Evolutionary conservation across 2,888 invertebrate species (phyloP), one percentile per base, ranked within the genome.

Genomic region (Dermolepida albohirtum): DNA sequence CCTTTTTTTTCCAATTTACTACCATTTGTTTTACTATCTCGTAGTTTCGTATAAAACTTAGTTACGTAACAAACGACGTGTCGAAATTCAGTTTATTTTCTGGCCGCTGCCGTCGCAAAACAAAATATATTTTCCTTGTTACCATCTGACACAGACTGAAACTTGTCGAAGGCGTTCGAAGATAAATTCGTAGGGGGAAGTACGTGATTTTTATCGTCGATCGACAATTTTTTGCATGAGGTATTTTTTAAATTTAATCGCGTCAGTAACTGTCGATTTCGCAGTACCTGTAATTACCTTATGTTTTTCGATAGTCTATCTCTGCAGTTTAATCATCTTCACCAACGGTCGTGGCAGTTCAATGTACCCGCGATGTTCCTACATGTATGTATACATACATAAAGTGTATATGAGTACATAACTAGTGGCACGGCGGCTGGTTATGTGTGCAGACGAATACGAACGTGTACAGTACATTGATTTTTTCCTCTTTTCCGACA

Each of bases 231-330:
- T 27, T 57, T 27, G 59, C 59, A 27, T 59, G 29, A 27, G 29
- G 44, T 29, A 8, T 22, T 12, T 59, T 59, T 59, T 44, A 47
- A 44, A 44, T 59, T 47, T 44, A 29, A 44, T 44, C 27, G 44
- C 59, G 59, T 44, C 44, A 16, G 44, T 59, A 59, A 59, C 59
- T 14, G 47, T 44, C 22, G 44, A 59, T 34, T 34, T 43, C 59
- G 27, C 43, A 12, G 44, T 14, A 59, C 59, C 59, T 47, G 59
- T 59, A 59, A 59, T 59, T 59, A 59, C 59, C 44, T 59, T 59
- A 27, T 29, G 44, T 59, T 59, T 44, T 14, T 59, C 44, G 59
- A 43, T 44, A 22, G 59, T 59, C 47, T 29, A 47, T 59, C 59
- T 34, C 34, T 59, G 22, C 29, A 44, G 22, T 59, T 59, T 59